Evolutionary conservation across 92 coral and sea anemone genomes (phyloP), one percentile per base, ranked within the genome.

Genomic region (Epizoanthus scotinus): DNA sequence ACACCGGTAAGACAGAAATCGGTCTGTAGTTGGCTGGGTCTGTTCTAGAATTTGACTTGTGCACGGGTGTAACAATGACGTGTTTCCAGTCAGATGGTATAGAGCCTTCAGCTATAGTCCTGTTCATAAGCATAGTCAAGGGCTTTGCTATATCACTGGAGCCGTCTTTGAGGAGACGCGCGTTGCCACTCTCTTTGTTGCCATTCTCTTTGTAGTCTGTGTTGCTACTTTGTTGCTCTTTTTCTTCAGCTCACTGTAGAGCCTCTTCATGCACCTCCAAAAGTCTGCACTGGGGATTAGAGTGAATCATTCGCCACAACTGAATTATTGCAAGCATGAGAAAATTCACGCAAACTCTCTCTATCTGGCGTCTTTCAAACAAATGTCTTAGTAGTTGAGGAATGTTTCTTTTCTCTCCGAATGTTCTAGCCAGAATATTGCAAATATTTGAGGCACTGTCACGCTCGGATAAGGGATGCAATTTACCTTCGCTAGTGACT

Each of bases 31-130:
- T 50, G 55, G 55, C 55, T 50, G 55, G 15, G 15, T 50, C 55
- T 50, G 55, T 50, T 15, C 15, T 50, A 50, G 55, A 50, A 15
- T 50, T 21, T n/a, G n/a, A n/a, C n/a, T n/a, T n/a, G n/a, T n/a
- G n/a, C n/a, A n/a, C n/a, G n/a, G n/a, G n/a, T n/a, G n/a, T 18
- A 55, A 13, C n/a, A 13, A 55, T 55, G n/a, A 13, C 14, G 19
- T 13, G 60, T 77, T 77, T 67, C 81, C 83, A 52, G 36, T 78
- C 88, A 62, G 78, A 34, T 1, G 88, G 88, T 36, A 84, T 57
- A 0, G 83, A 2, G 24, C 84, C 88, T 36, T 84, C 84, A 38
- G 77, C 28, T 6, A 78, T n/a, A 63, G n/a, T n/a, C n/a, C n/a
- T n/a, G n/a, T n/a, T n/a, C n/a, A n/a, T n/a, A n/a, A n/a, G n/a